Conservation (phyloP, 2,888 invertebrate genomes). For the Hylaea fasciaria region DNA sequence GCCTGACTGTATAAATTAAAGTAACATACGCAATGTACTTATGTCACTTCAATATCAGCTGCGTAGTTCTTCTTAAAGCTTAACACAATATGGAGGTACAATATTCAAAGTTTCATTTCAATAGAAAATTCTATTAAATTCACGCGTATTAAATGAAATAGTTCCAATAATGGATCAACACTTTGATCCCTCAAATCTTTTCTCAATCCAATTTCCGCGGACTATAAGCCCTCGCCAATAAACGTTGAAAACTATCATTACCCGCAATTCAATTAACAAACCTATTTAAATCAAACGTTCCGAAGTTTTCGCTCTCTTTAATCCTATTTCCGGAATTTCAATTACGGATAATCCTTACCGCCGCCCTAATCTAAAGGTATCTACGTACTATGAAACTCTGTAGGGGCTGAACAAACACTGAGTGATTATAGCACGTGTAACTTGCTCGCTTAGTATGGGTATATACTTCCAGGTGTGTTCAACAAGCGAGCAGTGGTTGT, state of each 20-base stretch:
- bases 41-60: no score
- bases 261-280: slow-evolving; percentile 33
- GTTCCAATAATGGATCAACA: neutral
- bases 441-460: slow-evolving; percentile 45
- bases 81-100: no score
- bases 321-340: slow-evolving; percentile 42
- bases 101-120: no score
- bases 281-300: slow-evolving; percentile 37
- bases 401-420: slow-evolving; percentile 56
- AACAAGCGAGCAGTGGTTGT: slow-evolving; percentile 54
- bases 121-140: neutral
- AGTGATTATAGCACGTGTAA: slow-evolving; percentile 54
- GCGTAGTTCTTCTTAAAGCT: no score
- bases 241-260: slow-evolving; percentile 32
- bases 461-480: slow-evolving; percentile 50
- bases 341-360: slow-evolving; percentile 41
- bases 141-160: neutral
- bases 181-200: slow-evolving; percentile 2
- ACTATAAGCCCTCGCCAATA: slow-evolving; percentile 20
- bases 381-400: slow-evolving; percentile 3
- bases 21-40: no score
- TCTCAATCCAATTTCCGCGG: slow-evolving; percentile 4
- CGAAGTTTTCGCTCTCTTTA: slow-evolving; percentile 36
- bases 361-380: slow-evolving; percentile 37
- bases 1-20: no score